Conservation (phyloP, 2,888 invertebrate genomes). For the Lottia gigantea region DNA sequence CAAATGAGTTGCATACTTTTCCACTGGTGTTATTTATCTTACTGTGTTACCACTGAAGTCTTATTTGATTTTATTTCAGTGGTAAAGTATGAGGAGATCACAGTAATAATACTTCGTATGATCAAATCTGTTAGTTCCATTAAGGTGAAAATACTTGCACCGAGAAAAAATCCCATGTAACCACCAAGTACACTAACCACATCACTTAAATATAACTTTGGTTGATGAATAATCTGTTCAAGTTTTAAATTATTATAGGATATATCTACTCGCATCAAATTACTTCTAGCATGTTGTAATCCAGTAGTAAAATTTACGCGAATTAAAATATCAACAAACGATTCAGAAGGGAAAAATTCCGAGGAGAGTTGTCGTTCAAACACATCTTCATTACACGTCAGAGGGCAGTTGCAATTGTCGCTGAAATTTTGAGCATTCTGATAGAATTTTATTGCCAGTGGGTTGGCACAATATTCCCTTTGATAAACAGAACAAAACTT, state of each 20-base stretch:
- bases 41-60: too few species aligned
- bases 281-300: neutral
- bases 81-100: neutral
- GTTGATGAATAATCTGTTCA: neutral
- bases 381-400: neutral
- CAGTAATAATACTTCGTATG: neutral
- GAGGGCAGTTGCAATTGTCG: neutral
- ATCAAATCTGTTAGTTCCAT: neutral
- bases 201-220: neutral
- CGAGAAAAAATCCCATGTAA: conserved; percentile 1
- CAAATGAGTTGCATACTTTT: too few species aligned
- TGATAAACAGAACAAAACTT: neutral
- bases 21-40: too few species aligned
- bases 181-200: neutral
- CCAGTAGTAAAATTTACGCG: neutral
- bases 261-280: neutral
- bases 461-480: neutral
- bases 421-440: neutral
- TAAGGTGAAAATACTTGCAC: neutral
- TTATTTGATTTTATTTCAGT: neutral
- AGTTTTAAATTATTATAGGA: neutral
- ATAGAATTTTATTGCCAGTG: neutral
- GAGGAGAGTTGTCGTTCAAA: neutral
- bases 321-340: neutral
- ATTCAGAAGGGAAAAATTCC: neutral